Conservation (phyloP, 2,888 invertebrate genomes). For the Globia sparganii region DNA sequence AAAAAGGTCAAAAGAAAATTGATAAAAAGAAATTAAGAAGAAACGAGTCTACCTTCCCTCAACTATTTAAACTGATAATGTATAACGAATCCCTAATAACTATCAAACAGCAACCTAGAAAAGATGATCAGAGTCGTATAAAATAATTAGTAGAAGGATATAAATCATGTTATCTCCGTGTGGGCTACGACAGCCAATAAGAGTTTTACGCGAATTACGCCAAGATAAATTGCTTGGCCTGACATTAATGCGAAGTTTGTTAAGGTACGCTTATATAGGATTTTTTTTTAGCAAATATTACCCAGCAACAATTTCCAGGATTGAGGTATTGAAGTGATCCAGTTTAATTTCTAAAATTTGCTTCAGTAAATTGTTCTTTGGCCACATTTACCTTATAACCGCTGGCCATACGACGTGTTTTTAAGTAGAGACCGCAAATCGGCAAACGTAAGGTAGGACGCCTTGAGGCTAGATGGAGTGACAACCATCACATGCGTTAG, state of each 20-base stretch:
- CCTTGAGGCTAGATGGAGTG: background rate
- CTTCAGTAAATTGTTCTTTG: background rate
- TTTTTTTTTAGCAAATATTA: background rate
- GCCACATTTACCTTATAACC: background rate
- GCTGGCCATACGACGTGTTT: background rate
- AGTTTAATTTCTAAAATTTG: background rate
- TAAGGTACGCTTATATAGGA: constrained; percentile 26
- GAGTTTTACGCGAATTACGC: constrained; percentile 86
- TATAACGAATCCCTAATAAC: constrained; percentile 37
- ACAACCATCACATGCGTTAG: background rate
- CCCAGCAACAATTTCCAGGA: background rate
- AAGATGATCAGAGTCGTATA: constrained; percentile 67
- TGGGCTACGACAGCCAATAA: constrained; percentile 86
- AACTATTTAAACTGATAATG: constrained; percentile 23
- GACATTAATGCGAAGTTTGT: constrained; percentile 86
- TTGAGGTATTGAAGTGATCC: no score
- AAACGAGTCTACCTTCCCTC: background rate
- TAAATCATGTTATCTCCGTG: constrained; percentile 82
- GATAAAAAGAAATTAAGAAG: background rate
- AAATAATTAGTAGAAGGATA: constrained; percentile 78
- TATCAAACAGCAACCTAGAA: constrained; percentile 59
- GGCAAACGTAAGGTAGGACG: background rate
- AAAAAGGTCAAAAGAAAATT: background rate
- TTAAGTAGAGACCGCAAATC: background rate
- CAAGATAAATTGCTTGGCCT: constrained; percentile 85